These are phyloP conservation scores for Bathynomus jamesi DNA, from an alignment of 1,140 invertebrate species.

Conservation along the genomic window DNA sequence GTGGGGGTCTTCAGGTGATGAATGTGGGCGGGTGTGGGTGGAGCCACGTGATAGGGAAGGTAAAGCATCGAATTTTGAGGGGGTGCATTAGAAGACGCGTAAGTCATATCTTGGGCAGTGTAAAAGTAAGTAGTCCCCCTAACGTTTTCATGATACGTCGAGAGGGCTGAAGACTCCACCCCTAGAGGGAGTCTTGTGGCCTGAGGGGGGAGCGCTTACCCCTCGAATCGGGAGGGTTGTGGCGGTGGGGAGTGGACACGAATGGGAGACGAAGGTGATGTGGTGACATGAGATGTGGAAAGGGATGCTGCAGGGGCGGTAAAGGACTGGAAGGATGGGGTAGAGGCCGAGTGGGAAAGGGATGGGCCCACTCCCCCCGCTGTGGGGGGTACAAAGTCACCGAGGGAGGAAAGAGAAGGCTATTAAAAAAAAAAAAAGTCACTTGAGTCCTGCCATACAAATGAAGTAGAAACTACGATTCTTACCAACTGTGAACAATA, in stretches of 20 bases:
- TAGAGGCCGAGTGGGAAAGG: conserved; percentile 28
- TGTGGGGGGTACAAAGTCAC: conserved; percentile 19
- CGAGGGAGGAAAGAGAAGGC: conserved; percentile 20
- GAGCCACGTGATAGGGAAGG: conserved; percentile 30
- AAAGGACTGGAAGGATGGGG: conserved; percentile 36
- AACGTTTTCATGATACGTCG: conserved; percentile 55
- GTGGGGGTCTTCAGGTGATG: conserved; percentile 24
- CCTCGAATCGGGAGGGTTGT: conserved; percentile 17
- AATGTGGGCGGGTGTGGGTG: conserved; percentile 26
- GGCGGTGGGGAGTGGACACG: conserved; percentile 19
- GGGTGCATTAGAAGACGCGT: conserved; percentile 38
- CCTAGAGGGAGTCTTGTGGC: conserved; percentile 34
- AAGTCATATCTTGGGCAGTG: conserved; percentile 48
- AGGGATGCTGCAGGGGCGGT: conserved; percentile 16
- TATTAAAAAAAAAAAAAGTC: conserved; percentile 1
- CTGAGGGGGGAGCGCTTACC: conserved; percentile 14
- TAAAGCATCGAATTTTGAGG: conserved; percentile 14
- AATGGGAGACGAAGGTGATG: conserved; percentile 20
- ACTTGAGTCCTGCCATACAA: too few species aligned
- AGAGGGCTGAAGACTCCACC: conserved; percentile 39
- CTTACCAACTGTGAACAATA: too few species aligned
- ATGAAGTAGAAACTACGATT: too few species aligned
- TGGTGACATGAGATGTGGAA: conserved; percentile 18
- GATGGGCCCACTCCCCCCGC: conserved; percentile 18
- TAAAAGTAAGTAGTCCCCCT: conserved; percentile 92